Percentiles rank a stretch among this genome's conserved stretches.
These are phyloP conservation scores for Zeus faber DNA, from an alignment of 2,113 vertebrate genomes.

Conservation along the genomic window DNA sequence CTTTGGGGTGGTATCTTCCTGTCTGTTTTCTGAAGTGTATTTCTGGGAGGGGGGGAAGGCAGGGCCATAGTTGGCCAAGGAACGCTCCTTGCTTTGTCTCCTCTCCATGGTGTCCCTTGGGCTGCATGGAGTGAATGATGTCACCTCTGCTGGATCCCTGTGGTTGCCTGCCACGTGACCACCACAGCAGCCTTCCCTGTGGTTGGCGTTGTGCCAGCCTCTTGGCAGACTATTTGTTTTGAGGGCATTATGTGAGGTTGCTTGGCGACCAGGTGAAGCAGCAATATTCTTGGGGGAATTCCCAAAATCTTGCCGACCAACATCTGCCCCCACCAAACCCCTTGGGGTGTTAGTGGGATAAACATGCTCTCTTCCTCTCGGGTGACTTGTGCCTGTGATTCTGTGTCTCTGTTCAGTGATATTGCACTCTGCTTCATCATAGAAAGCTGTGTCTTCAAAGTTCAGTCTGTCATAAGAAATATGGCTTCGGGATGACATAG, in stretches of 20 bases:
- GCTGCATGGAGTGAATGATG: constrained; percentile 65
- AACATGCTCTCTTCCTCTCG: constrained; percentile 45
- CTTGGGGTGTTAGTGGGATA: constrained; percentile 31
- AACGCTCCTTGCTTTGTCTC: constrained; percentile 77
- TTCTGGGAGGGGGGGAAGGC: constrained; percentile 79
- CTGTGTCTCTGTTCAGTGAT: constrained; percentile 17
- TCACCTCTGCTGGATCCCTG: constrained; percentile 38
- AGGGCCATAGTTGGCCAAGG: constrained; percentile 78
- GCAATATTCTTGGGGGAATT: constrained; percentile 32
- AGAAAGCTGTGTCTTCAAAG: constrained; percentile 19
- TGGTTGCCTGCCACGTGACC: constrained; percentile 41
- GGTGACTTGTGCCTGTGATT: constrained; percentile 30
- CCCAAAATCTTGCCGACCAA: constrained; percentile 66
- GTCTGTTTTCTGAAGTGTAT: constrained; percentile 72
- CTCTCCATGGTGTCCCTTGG: constrained; percentile 78
- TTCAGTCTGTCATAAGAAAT: constrained; percentile 52
- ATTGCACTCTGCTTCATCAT: constrained; percentile 34
- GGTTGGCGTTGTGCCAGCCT: constrained; percentile 65
- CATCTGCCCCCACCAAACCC: constrained; percentile 46
- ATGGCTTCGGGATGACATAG: constrained; percentile 65
- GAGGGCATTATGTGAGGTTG: constrained; percentile 38
- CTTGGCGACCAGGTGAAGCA: constrained; percentile 63
- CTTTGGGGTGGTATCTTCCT: constrained; percentile 14
- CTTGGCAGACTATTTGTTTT: constrained; percentile 78
- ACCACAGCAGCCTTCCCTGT: constrained; percentile 59